Evolutionary conservation across 2,113 vertebrate genomes (phyloP), one percentile per base, ranked within the genome.

Genomic region (Stegostoma tigrinum): DNA sequence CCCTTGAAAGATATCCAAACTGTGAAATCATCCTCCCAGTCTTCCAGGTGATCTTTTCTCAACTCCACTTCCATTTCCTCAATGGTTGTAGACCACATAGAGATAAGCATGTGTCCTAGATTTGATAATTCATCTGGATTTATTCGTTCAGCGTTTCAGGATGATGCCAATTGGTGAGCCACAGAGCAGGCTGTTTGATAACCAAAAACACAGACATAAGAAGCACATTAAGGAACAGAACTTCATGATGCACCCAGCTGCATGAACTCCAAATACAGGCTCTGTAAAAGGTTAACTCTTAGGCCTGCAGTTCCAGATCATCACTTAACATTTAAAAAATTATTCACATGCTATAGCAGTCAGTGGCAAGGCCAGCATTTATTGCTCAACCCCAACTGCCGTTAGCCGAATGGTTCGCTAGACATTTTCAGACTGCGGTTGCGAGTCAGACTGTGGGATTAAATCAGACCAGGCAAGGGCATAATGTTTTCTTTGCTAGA

Each of bases 1-100:
- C 99, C 99, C 97, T 98, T 98, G 96, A 99, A 99, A 96, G 99
- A 98, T 96, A 99, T 97, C 96, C 99, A 99, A 96, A 99, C 98
- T 0, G 98, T 99, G 90, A 98, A 98, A 96, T 98, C 97, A 96
- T 97, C 97, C 80, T 95, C 96, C 38, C 27, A 5, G 45, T 72
- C 67, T 52, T 95, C 94, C 4, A 70, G 94, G 27, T 97, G 97
- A 96, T 98, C 98, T 96, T 99, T 98, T 96, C 98, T 97, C 96
- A 97, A 96, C 96, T 97, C 98, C 97, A 98, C 97, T 95, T 98
- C 98, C 89, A 97, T 97, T 93, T 98, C 97, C 96, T 96, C 96
- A 96, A 97, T 97, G 96, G 97, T 96, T 96, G 97, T 97, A 95
- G 97, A 97, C 97, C 96, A 97, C 96, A 97, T 97, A 97, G 98